A percentile compares a stretch with the other conserved stretches of the same genome.
Evolutionary conservation across 2,888 invertebrate genomes (phyloP).

Genomic region (Sisyra nigra): DNA sequence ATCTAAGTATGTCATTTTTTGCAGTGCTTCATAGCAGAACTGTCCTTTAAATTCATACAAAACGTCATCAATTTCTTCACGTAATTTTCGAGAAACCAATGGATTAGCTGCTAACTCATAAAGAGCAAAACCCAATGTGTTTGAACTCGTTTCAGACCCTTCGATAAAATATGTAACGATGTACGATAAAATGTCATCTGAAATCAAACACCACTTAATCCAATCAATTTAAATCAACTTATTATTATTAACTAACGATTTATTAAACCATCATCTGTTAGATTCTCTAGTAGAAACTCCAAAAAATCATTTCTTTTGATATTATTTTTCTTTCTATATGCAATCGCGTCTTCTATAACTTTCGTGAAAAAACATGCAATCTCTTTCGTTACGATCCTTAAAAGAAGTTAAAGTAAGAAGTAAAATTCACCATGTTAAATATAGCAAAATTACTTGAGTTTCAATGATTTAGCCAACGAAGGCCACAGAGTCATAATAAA

Average conservation of each 20-base stretch:
- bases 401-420: too few species aligned
- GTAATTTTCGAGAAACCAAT: slow-evolving; percentile 25
- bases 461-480: slow-evolving; percentile 14
- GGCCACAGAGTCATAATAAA: slow-evolving; percentile 18
- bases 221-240: too few species aligned
- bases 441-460: slow-evolving; percentile 11
- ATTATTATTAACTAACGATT: too few species aligned
- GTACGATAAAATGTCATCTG: slow-evolving; percentile 21
- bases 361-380: slow-evolving; percentile 20
- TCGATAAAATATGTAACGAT: slow-evolving; percentile 27
- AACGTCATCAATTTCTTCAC: slow-evolving; percentile 22
- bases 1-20: slow-evolving; percentile 29
- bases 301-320: slow-evolving; percentile 26
- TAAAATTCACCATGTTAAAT: too few species aligned
- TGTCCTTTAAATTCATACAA: slow-evolving; percentile 19
- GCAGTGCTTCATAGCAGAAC: slow-evolving; percentile 25
- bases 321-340: slow-evolving; percentile 23
- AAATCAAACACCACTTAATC: slow-evolving; percentile 4
- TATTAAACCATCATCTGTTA: slow-evolving; percentile 11
- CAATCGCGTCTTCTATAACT: slow-evolving; percentile 21
- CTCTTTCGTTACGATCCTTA: slow-evolving; percentile 15
- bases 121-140: slow-evolving; percentile 23
- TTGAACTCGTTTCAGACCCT: slow-evolving; percentile 31
- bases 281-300: slow-evolving; percentile 23
- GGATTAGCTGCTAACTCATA: slow-evolving; percentile 26